Percentiles rank a stretch among this genome's conserved stretches.
These are phyloP conservation scores for Lateolabrax maculatus DNA, from an alignment of 2,797 vertebrate genomes.

Conservation along the genomic window DNA sequence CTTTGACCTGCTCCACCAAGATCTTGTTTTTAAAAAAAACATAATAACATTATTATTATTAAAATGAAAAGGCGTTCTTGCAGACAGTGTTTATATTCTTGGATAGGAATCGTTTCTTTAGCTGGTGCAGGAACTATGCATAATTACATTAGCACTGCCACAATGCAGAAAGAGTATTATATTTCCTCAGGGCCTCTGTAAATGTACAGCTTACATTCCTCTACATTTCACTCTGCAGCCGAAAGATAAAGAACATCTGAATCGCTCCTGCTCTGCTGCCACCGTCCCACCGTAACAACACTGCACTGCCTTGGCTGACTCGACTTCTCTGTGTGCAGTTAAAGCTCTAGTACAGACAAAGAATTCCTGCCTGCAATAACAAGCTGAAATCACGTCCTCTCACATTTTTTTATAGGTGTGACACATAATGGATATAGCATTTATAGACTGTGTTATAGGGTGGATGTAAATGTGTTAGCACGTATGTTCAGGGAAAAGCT, in stretches of 20 bases:
- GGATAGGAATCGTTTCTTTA: slow-evolving; percentile 76
- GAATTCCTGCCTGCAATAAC: slow-evolving; percentile 52
- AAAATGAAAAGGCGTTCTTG: slow-evolving; percentile 73
- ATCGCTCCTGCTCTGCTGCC: slow-evolving; percentile 60
- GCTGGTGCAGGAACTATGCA: slow-evolving; percentile 76
- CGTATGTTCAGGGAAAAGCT: slow-evolving; percentile 23
- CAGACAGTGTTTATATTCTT: slow-evolving; percentile 75
- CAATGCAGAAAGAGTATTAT: slow-evolving; percentile 78
- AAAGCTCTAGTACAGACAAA: slow-evolving; percentile 33
- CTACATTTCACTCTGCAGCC: slow-evolving; percentile 79
- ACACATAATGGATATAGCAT: slow-evolving; percentile 1
- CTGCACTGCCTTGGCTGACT: slow-evolving; percentile 49
- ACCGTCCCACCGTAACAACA: slow-evolving; percentile 57
- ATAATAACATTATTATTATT: slow-evolving; percentile 44
- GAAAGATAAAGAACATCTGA: slow-evolving; percentile 81
- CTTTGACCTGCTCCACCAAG: slow-evolving; percentile 12
- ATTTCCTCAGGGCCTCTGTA: slow-evolving; percentile 80
- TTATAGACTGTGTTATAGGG: slow-evolving; percentile 12
- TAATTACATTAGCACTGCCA: slow-evolving; percentile 82
- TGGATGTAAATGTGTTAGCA: slow-evolving; percentile 25
- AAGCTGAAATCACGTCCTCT: slow-evolving; percentile 41
- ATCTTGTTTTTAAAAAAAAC: slow-evolving; percentile 5
- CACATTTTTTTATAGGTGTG: slow-evolving; percentile 35
- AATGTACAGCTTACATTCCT: slow-evolving; percentile 80
- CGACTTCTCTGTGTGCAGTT: slow-evolving; percentile 48